These are phyloP conservation scores for Benthosema pterotum DNA, from an alignment of 2,797 vertebrate species.

Conservation along the genomic window DNA sequence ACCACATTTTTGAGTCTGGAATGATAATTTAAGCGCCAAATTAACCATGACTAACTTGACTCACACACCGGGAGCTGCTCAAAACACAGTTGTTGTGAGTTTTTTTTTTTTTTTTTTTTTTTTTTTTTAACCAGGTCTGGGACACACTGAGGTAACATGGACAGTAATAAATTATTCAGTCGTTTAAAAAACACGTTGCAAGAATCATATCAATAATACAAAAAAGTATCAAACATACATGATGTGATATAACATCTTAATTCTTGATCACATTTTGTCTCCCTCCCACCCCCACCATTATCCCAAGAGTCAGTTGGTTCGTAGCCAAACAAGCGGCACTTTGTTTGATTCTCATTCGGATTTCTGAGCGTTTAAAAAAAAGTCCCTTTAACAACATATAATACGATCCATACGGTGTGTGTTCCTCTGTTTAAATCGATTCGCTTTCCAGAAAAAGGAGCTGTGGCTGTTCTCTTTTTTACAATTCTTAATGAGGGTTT, in stretches of 20 bases:
- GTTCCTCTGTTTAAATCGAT: conserved; percentile 30
- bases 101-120: too few species aligned
- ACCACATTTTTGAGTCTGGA: conserved; percentile 13
- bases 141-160: conserved; percentile 74
- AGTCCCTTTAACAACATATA: conserved; percentile 40
- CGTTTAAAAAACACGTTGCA: conserved; percentile 69
- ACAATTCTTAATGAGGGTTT: conserved; percentile 19
- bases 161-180: conserved; percentile 78
- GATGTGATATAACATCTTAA: conserved; percentile 59
- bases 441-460: conserved; percentile 37
- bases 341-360: conserved; percentile 16
- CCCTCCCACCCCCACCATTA: not conserved
- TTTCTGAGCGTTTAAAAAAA: conserved; percentile 2
- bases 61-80: not conserved
- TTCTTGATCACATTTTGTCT: conserved; percentile 58
- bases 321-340: conserved; percentile 23
- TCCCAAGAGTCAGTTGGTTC: conserved; percentile 48
- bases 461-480: conserved; percentile 40
- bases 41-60: too few species aligned
- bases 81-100: not conserved
- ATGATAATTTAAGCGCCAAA: conserved; percentile 1
- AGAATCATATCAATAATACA: conserved; percentile 53
- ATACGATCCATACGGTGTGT: conserved; percentile 19
- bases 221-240: conserved; percentile 77
- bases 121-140: conserved; percentile 71